Evolutionary conservation across 2,797 vertebrate genomes (phyloP).

Genomic region (Darevskia nairensis): DNA sequence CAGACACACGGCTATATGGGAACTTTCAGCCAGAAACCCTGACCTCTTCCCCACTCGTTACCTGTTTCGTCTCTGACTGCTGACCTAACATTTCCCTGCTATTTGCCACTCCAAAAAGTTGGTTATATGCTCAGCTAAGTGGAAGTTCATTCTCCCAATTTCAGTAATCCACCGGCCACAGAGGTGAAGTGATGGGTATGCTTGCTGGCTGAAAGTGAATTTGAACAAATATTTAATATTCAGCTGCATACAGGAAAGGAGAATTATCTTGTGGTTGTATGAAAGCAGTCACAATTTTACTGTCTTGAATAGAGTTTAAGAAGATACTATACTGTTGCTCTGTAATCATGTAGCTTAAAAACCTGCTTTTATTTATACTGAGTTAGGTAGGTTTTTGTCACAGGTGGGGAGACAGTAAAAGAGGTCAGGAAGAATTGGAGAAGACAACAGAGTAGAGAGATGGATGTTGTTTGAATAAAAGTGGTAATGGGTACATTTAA

Average conservation of each 20-base stretch:
- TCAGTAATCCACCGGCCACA: background rate
- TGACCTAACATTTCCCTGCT: background rate
- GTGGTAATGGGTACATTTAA: background rate
- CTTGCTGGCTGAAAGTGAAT: background rate
- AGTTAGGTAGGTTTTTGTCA: background rate
- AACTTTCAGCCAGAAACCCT: background rate
- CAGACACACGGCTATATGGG: rapidly evolving
- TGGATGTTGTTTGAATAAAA: no score
- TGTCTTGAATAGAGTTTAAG: background rate
- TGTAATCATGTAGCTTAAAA: background rate
- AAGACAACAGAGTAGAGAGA: background rate
- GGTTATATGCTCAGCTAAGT: background rate
- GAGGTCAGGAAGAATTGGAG: background rate
- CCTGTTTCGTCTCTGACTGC: background rate
- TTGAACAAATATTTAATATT: background rate
- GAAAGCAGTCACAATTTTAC: background rate
- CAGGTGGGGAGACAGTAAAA: background rate
- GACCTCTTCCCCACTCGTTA: background rate
- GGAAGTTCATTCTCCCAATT: no score
- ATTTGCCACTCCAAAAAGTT: background rate
- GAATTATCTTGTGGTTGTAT: background rate
- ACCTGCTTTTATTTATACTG: background rate
- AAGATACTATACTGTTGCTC: background rate
- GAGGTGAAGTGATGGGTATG: background rate
- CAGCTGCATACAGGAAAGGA: background rate